Evolutionary conservation across 1,140 invertebrate species (phyloP).

Genomic region (Nephila pilipes): DNA sequence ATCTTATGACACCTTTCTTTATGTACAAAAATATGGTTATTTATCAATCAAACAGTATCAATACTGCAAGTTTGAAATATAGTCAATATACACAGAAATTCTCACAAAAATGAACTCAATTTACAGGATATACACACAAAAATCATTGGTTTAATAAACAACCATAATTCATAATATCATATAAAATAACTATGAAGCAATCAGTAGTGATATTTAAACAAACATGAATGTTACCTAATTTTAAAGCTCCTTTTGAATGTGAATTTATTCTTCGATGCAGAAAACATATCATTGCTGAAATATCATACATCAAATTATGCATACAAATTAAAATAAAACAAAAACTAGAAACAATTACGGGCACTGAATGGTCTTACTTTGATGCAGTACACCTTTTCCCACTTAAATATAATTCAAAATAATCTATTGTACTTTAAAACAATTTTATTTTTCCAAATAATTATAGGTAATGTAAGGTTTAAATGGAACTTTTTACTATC

Average conservation of each 20-base stretch:
- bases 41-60: slow-evolving; percentile 27
- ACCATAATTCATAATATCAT: background rate
- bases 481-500: background rate
- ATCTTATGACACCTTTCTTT: slow-evolving; percentile 12
- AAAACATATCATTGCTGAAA: background rate
- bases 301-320: background rate
- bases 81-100: slow-evolving; percentile 36
- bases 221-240: background rate
- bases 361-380: background rate
- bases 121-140: slow-evolving; percentile 54
- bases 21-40: slow-evolving; percentile 69
- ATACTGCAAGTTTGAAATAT: background rate
- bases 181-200: background rate
- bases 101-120: slow-evolving; percentile 5
- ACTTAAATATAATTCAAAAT: background rate
- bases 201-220: background rate
- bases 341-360: background rate
- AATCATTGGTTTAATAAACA: background rate
- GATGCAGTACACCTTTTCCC: background rate
- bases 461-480: too few relatives aligned
- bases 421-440: background rate
- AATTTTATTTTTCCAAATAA: too few relatives aligned
- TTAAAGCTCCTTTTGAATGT: background rate
- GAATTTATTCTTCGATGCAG: background rate
- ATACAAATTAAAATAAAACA: background rate